Evolutionary conservation across 2,888 invertebrate genomes (phyloP).

Genomic region (Piscicola geometra): DNA sequence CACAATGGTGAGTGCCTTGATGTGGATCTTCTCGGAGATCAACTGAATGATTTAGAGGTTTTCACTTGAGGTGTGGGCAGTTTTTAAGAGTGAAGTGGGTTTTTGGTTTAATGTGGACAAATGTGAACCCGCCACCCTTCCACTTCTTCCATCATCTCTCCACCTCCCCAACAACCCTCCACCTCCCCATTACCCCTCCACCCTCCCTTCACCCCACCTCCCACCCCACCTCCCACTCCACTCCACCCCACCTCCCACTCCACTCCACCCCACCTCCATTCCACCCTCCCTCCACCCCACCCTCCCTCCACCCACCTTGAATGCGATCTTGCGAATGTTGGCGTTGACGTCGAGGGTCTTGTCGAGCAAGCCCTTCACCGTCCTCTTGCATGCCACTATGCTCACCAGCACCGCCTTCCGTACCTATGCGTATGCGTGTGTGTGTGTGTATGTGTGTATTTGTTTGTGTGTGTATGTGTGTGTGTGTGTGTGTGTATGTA

Average conservation of each 20-base stretch:
- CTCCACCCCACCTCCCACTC: neutral
- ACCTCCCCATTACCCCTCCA: neutral
- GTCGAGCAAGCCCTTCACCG: conserved; percentile 68
- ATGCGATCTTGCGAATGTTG: conserved; percentile 66
- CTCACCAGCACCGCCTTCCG: conserved; percentile 67
- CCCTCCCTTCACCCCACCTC: neutral
- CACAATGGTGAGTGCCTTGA: conserved; percentile 63
- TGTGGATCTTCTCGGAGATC: conserved; percentile 60
- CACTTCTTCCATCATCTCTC: neutral
- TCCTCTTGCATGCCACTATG: conserved; percentile 69
- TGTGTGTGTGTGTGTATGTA: conserved; percentile 26
- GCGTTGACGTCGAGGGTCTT: conserved; percentile 73
- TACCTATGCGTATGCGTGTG: conserved; percentile 73
- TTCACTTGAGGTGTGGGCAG: neutral
- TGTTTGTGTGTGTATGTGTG: neutral
- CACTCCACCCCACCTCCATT: neutral
- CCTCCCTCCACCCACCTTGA: conserved; percentile 44
- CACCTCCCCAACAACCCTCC: neutral
- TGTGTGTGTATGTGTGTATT: neutral
- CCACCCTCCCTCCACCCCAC: neutral
- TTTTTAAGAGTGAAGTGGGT: too few species aligned
- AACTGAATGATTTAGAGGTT: conserved; percentile 42
- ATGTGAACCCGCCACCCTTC: neutral
- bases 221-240: neutral
- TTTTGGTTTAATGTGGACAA: neutral